Conservation (phyloP, 2,113 vertebrate genomes). For the Antechinus stuartii region DNA sequence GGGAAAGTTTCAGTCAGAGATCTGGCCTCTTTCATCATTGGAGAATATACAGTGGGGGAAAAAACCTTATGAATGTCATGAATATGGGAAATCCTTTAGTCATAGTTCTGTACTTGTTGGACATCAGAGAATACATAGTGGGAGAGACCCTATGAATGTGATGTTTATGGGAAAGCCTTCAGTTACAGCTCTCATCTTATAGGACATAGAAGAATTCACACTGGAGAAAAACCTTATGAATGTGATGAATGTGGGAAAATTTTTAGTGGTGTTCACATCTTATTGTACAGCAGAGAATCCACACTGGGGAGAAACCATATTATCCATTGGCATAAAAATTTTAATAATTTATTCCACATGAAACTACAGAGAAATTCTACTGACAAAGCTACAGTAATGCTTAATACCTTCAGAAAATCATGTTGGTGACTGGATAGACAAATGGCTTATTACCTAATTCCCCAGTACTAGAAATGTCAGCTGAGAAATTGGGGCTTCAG, state of each 20-base stretch:
- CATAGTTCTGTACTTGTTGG: constrained; percentile 44
- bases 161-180: constrained; percentile 8
- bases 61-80: constrained; percentile 48
- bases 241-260: constrained; percentile 61
- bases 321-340: constrained; percentile 20
- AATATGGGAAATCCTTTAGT: constrained; percentile 63
- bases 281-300: constrained; percentile 49
- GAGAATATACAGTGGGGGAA: constrained; percentile 52
- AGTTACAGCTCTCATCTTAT: constrained; percentile 43
- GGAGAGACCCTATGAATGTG: constrained; percentile 24
- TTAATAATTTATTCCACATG: constrained; percentile 29
- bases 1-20: constrained; percentile 58
- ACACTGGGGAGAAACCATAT: constrained; percentile 32
- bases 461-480: background rate
- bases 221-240: constrained; percentile 52
- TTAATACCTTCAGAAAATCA: background rate
- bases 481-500: background rate
- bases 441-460: background rate
- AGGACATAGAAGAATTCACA: constrained; percentile 47
- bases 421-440: background rate
- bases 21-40: constrained; percentile 51
- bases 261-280: constrained; percentile 54
- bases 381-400: background rate
- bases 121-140: constrained; percentile 34
- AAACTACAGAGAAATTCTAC: constrained; percentile 38